Percentiles rank a stretch among this genome's conserved stretches.
Conservation (phyloP, 2,113 vertebrate species). For the Crocuta crocuta region DNA sequence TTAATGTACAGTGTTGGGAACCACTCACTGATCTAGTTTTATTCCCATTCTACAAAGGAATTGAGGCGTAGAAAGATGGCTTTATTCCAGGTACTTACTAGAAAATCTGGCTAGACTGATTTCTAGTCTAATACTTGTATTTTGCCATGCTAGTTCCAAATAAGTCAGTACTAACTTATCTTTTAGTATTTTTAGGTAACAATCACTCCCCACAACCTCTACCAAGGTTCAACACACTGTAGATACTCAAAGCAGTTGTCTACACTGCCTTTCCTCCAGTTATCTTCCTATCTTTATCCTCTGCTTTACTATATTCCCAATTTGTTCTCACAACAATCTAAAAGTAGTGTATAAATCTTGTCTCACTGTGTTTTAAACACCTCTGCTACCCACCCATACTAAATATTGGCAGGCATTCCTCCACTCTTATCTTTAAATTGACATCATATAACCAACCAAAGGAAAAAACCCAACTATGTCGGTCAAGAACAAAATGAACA, state of each 20-base stretch:
- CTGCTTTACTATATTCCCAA: neutral
- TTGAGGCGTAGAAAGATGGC: neutral
- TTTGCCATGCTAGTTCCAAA: neutral
- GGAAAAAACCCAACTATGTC: neutral
- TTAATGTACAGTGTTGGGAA: neutral
- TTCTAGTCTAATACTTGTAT: neutral
- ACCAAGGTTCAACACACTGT: neutral
- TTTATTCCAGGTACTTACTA: neutral
- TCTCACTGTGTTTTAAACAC: neutral
- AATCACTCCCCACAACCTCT: neutral
- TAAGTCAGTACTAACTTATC: neutral
- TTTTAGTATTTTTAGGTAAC: neutral
- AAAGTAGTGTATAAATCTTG: neutral
- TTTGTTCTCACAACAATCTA: neutral
- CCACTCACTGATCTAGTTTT: neutral
- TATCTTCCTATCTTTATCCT: neutral
- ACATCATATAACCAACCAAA: neutral
- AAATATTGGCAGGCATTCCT: neutral
- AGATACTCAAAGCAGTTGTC: neutral
- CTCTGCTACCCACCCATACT: neutral
- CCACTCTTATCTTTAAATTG: neutral
- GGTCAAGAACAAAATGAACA: conserved; percentile 16
- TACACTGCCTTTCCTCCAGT: neutral
- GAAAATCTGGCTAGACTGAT: neutral
- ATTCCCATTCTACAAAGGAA: neutral